Conservation (phyloP, 2,888 invertebrate species). For the Subacronicta megacephala region DNA sequence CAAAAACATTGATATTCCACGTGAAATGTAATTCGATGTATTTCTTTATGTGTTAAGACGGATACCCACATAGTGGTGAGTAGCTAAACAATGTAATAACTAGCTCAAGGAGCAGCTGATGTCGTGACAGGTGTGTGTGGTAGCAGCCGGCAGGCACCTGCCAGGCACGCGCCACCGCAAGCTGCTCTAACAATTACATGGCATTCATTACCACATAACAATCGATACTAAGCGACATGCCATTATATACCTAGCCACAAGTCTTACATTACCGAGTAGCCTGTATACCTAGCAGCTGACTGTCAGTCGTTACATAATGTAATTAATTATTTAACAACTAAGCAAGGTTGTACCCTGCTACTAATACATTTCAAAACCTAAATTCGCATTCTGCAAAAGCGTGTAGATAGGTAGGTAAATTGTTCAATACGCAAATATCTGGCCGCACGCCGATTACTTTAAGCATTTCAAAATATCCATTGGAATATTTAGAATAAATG, state of each 20-base stretch:
- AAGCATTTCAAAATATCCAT: conserved; percentile 57
- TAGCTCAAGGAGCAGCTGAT: conserved; percentile 84
- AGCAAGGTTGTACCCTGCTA: conserved; percentile 8
- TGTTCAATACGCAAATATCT: conserved; percentile 57
- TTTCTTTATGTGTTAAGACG: conserved; percentile 28
- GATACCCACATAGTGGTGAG: conserved; percentile 48
- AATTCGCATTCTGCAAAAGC: conserved; percentile 5
- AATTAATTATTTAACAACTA: conserved; percentile 40
- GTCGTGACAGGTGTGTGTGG: conserved; percentile 87
- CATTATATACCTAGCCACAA: conserved; percentile 66
- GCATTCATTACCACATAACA: conserved; percentile 71
- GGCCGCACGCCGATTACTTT: conserved; percentile 43
- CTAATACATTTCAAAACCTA: conserved; percentile 18
- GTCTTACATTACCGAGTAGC: conserved; percentile 57
- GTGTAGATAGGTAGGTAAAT: no score
- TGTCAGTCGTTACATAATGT: conserved; percentile 57
- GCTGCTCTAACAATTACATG: conserved; percentile 80
- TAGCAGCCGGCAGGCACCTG: conserved; percentile 85
- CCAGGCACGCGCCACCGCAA: conserved; percentile 84
- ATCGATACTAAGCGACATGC: conserved; percentile 66
- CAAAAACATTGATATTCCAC: conserved; percentile 7
- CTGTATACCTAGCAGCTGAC: conserved; percentile 74
- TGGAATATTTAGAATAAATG: conserved; percentile 65
- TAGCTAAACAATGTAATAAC: conserved; percentile 68
- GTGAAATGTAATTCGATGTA: conserved; percentile 12